phyloP scores from a whole-genome alignment of 2,888 invertebrate genomes.

The Dasysyrphus albostriatus region DNA sequence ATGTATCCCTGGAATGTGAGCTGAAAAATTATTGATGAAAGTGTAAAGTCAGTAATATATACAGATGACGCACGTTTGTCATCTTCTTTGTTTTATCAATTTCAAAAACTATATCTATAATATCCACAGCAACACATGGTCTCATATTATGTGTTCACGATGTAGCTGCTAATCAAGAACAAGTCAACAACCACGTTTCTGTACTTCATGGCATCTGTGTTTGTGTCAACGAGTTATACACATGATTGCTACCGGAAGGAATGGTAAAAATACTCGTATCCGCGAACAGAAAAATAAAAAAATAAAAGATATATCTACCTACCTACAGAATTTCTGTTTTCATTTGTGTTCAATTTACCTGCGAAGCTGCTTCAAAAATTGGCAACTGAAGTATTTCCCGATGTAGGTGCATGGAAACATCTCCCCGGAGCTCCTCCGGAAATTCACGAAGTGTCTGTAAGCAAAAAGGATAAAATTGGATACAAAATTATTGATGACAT shows the following conservation, averaged over 20 bases:
- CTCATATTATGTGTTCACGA: not conserved
- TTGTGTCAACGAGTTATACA: not conserved
- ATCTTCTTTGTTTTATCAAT: not conserved
- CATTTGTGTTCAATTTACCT: slow-evolving; percentile 82
- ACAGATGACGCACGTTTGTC: not conserved
- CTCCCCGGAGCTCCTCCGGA: slow-evolving; percentile 97
- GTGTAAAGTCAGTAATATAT: not conserved
- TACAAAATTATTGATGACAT: slow-evolving; percentile 37
- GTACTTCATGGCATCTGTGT: not conserved
- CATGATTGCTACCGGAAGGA: not conserved
- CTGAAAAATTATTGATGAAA: not conserved
- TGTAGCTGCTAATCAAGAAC: not conserved
- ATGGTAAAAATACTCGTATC: not conserved
- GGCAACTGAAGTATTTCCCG: slow-evolving; percentile 96
- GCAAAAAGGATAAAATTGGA: slow-evolving; percentile 54
- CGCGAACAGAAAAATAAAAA: not conserved
- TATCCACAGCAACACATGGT: not conserved
- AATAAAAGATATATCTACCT: too few relatives aligned
- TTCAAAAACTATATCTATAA: not conserved
- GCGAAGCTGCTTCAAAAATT: slow-evolving; percentile 97
- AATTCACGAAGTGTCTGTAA: slow-evolving; percentile 95
- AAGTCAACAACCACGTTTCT: slow-evolving; percentile 1
- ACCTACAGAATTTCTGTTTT: not conserved
- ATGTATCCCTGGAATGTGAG: too few relatives aligned
- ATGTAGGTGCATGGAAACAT: slow-evolving; percentile 97